Evolutionary conservation across 2,888 invertebrate species (phyloP), one percentile per base, ranked within the genome.

Genomic region (Drosophila austrosaltans): DNA sequence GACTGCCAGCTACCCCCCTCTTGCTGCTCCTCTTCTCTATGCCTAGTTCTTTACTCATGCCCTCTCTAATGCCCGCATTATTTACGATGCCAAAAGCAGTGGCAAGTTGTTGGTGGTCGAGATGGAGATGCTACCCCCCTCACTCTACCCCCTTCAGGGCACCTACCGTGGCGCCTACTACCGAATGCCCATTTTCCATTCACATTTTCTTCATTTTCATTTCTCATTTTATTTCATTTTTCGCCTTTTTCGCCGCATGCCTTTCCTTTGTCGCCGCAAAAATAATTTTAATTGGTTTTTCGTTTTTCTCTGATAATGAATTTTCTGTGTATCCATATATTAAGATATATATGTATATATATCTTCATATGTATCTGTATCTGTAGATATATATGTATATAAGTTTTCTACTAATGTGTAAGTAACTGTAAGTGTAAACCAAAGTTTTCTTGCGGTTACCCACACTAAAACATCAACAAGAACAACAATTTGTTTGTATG

Each of bases 211-310:
- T 87, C 87, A 84, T 87, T 82, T 73, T 87, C 87, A 84, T 87
- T 81, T 73, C 16, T 72, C 83, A 80, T 83, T 82, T 84, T 82
- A 77, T 82, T 68, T 81, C 67, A 69, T 48, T 48, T 48, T 48
- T 48, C 48, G 48, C 48, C 48, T 48, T 48, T 48, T 48, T 48
- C 48, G 48, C 69, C 73, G 73, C 73, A 73, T 72, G 69, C 69
- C 79, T 76, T 76, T 79, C 72, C 72, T 75, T 72, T 72, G 72
- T 68, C 67, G 73, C 73, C 74, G 74, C 74, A 83, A 83, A 85
- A 48, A 48, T 87, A 87, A 83, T 87, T 83, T 83, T 83, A 83
- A 83, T 83, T 83, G 82, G 82, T 83, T 83, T 83, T 85, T 66
- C 68, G 62, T 64, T 63, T 70, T 12, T 48, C 48, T 48, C 48